phyloP scores from a whole-genome alignment of 1,140 invertebrate species.

The Ectropis grisescens region DNA sequence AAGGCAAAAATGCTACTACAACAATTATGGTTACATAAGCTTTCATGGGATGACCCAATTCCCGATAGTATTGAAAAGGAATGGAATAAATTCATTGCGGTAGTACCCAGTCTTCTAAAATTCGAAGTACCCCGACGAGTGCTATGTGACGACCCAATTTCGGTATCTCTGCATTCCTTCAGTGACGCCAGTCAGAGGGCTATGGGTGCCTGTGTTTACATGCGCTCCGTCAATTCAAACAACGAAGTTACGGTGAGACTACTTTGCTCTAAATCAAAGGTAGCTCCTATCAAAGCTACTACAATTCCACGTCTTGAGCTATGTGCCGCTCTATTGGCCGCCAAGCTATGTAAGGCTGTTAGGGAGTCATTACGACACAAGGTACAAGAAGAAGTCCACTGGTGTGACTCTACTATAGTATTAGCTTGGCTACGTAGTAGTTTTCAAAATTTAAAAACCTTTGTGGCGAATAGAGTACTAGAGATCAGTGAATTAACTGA shows the following conservation, averaged over 20 bases:
- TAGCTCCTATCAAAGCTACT: not conserved
- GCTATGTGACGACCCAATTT: not conserved
- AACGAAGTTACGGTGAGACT: constrained; percentile 1
- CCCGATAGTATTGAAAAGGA: not conserved
- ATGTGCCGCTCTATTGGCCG: not conserved
- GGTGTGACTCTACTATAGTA: constrained; percentile 5
- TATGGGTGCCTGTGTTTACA: not conserved
- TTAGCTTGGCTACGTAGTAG: constrained; percentile 9
- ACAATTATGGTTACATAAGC: constrained; percentile 12
- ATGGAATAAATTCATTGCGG: too few relatives aligned
- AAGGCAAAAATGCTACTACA: constrained; percentile 12
- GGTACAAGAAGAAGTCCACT: not conserved
- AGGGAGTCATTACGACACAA: not conserved
- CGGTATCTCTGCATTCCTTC: constrained; percentile 1
- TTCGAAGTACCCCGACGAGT: too few relatives aligned
- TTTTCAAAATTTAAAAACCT: constrained; percentile 3
- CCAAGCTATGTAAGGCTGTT: not conserved
- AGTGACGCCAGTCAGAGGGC: not conserved
- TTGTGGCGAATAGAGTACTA: constrained; percentile 3
- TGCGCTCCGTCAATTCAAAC: not conserved
- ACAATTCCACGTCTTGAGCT: constrained; percentile 4
- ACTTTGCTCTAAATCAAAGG: constrained; percentile 3
- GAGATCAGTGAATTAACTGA: too few relatives aligned
- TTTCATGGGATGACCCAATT: constrained; percentile 11
- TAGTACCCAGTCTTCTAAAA: too few relatives aligned